Evolutionary conservation across 2,113 vertebrate genomes (phyloP).

Genomic region (Zootoca vivipara): DNA sequence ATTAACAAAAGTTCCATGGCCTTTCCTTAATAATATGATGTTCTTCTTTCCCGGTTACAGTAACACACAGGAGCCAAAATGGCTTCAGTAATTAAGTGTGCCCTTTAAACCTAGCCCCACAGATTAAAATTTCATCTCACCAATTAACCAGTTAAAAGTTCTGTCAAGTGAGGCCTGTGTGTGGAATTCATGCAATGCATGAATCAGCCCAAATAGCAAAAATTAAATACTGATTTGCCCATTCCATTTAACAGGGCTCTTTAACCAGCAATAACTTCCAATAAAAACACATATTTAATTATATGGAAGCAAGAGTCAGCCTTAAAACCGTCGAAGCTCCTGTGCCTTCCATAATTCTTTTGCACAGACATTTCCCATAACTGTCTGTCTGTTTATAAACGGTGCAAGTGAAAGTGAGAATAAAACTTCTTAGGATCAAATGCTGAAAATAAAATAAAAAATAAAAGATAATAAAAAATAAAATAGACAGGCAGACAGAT

Average conservation of each 20-base stretch:
- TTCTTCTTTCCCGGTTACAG: background rate
- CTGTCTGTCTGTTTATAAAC: slow-evolving; percentile 9
- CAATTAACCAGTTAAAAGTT: background rate
- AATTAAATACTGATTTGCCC: background rate
- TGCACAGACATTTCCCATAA: background rate
- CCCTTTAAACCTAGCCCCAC: background rate
- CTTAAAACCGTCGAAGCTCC: background rate
- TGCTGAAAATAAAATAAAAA: no score
- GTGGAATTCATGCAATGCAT: background rate
- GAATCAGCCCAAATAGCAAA: background rate
- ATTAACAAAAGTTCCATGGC: background rate
- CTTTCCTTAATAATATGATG: background rate
- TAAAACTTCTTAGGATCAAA: background rate
- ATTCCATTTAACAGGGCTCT: background rate
- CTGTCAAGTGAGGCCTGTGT: background rate
- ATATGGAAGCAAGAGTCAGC: background rate
- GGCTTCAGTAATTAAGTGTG: background rate
- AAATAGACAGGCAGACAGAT: no score
- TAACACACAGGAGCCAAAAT: background rate
- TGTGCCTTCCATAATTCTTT: fast-evolving
- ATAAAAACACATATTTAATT: background rate
- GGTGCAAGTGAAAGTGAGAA: slow-evolving; percentile 17
- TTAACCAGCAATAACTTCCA: background rate
- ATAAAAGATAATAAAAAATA: no score
- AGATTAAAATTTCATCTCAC: background rate